Evolutionary conservation across 2,888 invertebrate species (phyloP).

Genomic region (Caradrina kadenii): DNA sequence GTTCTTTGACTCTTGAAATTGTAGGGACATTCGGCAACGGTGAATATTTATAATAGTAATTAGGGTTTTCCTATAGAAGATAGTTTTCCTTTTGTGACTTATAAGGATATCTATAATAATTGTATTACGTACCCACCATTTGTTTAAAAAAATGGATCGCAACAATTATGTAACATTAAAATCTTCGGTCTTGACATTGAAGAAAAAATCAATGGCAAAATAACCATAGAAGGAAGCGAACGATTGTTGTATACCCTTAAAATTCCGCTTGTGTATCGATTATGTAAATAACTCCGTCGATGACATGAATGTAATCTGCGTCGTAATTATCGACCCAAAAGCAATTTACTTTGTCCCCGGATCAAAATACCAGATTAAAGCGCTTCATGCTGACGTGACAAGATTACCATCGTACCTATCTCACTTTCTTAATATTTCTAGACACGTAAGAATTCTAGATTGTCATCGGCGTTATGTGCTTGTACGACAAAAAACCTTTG

Average conservation of each 20-base stretch:
- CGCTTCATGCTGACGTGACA: conserved; percentile 65
- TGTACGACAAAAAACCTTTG: conserved; percentile 49
- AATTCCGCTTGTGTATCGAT: conserved; percentile 66
- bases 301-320: conserved; percentile 69
- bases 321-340: conserved; percentile 71
- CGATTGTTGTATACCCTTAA: conserved; percentile 57
- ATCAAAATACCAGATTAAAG: conserved; percentile 68
- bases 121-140: not conserved
- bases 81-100: not conserved
- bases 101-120: not conserved
- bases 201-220: conserved; percentile 33
- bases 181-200: conserved; percentile 42
- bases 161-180: not conserved
- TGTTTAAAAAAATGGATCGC: not conserved
- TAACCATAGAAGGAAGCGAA: conserved; percentile 28
- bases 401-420: conserved; percentile 58
- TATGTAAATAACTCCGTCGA: conserved; percentile 71
- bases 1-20: not conserved
- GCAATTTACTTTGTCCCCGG: conserved; percentile 70
- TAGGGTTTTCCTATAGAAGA: not conserved
- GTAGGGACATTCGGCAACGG: not conserved
- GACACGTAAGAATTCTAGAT: conserved; percentile 77
- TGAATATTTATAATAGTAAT: not conserved
- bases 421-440: conserved; percentile 73
- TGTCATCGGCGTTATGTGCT: conserved; percentile 69